Conservation (phyloP, 2,113 vertebrate species). For the Felis catus region DNA sequence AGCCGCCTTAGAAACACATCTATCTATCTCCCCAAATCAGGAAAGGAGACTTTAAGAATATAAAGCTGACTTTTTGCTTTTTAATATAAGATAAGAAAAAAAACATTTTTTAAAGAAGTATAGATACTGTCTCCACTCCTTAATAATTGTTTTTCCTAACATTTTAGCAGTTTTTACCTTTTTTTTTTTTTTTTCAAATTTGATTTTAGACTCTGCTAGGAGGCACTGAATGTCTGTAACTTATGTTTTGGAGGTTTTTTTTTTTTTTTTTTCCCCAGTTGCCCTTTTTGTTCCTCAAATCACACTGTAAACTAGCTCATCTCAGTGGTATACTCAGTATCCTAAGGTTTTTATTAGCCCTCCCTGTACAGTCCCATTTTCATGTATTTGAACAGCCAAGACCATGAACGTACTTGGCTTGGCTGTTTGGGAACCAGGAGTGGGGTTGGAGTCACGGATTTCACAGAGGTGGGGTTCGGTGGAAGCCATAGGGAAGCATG, state of each 20-base stretch:
- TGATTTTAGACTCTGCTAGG: conserved; percentile 74
- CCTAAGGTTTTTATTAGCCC: conserved; percentile 44
- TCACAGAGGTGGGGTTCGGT: conserved; percentile 60
- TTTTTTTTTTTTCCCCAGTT: not conserved
- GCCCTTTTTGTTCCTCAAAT: conserved; percentile 65
- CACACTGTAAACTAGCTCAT: conserved; percentile 81
- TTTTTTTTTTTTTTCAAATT: conserved; percentile 39
- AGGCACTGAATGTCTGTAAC: conserved; percentile 78
- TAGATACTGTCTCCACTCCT: conserved; percentile 72
- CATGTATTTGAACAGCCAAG: not conserved
- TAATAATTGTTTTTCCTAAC: conserved; percentile 51
- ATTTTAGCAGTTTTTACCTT: conserved; percentile 56
- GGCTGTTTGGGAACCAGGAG: conserved; percentile 30
- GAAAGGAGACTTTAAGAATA: conserved; percentile 81
- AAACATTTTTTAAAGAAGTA: conserved; percentile 65
- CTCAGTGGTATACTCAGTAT: conserved; percentile 66
- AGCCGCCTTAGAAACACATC: conserved; percentile 81
- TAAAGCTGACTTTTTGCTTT: conserved; percentile 74
- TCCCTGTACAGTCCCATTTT: conserved; percentile 3
- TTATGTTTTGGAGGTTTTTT: conserved; percentile 59
- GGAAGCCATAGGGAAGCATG: conserved; percentile 72
- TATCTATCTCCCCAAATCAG: conserved; percentile 79
- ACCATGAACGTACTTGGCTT: not conserved
- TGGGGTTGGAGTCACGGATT: conserved; percentile 41
- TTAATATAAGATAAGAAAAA: conserved; percentile 58